A percentile compares a stretch with the other conserved stretches of the same genome.
Conservation (phyloP, 2,888 invertebrate genomes). For the Himalopsyche japonica region DNA sequence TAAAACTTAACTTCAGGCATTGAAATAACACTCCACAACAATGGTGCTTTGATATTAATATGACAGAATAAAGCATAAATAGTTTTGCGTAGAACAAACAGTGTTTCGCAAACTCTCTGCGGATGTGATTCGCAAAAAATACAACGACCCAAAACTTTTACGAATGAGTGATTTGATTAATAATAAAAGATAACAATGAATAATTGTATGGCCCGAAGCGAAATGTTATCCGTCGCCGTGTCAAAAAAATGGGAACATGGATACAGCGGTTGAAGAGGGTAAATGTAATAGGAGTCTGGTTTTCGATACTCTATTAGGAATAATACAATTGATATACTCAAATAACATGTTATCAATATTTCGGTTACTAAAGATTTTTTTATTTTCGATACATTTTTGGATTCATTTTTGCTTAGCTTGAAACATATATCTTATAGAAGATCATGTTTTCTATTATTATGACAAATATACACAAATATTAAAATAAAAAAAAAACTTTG, state of each 20-base stretch:
- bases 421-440: not conserved
- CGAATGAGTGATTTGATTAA: not conserved
- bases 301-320: not conserved
- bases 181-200: not conserved
- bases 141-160: not conserved
- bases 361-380: not conserved
- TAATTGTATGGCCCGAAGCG: not conserved
- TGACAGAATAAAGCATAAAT: not conserved
- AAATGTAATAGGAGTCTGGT: not conserved
- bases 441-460: no score
- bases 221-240: not conserved
- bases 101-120: not conserved
- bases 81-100: not conserved
- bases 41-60: not conserved
- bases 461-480: no score
- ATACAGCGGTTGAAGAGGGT: not conserved
- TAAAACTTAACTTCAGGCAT: not conserved
- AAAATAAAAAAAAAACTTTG: no score
- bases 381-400: not conserved
- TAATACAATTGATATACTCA: not conserved
- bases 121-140: not conserved
- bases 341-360: not conserved
- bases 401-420: not conserved
- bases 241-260: not conserved
- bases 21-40: not conserved